These are phyloP conservation scores for Drosophila koepferae DNA, from an alignment of 2,888 invertebrate species.

Conservation along the genomic window DNA sequence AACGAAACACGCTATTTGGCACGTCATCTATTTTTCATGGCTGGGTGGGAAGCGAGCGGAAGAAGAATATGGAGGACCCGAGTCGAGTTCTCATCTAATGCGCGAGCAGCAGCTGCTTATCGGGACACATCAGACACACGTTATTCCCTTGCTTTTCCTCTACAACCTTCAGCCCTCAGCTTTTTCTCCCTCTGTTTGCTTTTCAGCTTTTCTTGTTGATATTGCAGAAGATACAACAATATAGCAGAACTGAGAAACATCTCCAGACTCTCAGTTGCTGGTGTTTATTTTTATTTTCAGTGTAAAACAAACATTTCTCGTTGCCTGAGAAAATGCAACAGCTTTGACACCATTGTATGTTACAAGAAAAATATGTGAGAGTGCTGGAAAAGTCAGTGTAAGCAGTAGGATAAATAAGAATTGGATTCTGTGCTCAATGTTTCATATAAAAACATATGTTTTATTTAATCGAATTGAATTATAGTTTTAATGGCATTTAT, in stretches of 20 bases:
- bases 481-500: no score
- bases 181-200: slow-evolving; percentile 24
- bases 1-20: slow-evolving; percentile 42
- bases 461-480: no score
- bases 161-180: background rate
- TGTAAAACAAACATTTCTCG: slow-evolving; percentile 34
- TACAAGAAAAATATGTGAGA: slow-evolving; percentile 7
- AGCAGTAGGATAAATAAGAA: background rate
- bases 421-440: background rate
- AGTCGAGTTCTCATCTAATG: slow-evolving; percentile 28
- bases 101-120: slow-evolving; percentile 54
- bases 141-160: slow-evolving; percentile 16
- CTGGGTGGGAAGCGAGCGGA: background rate
- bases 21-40: slow-evolving; percentile 43
- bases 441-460: background rate
- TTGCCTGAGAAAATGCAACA: slow-evolving; percentile 32
- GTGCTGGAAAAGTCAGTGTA: background rate
- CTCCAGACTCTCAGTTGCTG: background rate
- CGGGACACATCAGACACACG: slow-evolving; percentile 45
- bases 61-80: background rate
- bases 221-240: slow-evolving; percentile 40
- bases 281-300: slow-evolving; percentile 18
- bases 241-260: slow-evolving; percentile 11
- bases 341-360: slow-evolving; percentile 43
- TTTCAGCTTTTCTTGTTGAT: slow-evolving; percentile 43